Evolutionary conservation across 2,888 invertebrate genomes (phyloP), one percentile per base, ranked within the genome.

Genomic region (Nomada flava): DNA sequence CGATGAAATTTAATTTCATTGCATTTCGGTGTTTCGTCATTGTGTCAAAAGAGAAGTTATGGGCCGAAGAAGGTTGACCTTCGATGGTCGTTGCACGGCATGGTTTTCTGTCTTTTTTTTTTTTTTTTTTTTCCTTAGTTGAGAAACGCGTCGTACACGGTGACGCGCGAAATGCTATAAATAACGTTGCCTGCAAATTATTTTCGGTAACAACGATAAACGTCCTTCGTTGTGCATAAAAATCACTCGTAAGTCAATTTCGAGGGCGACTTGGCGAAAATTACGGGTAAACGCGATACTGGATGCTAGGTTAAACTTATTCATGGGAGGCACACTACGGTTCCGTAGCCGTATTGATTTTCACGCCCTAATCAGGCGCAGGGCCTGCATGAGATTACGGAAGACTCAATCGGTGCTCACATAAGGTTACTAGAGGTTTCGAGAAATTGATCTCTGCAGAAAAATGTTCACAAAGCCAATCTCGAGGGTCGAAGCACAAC

Each of bases 311-410:
- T 92, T 91, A 92, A 91, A 89, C 85, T 91, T 88, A 89, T 89
- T 90, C 90, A 87, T 87, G 88, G 89, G 87, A 88, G 86, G 86
- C 82, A 85, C 83, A 86, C 84, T 80, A 85, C 84, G 87, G 79
- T 80, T 84, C 84, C 84, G 82, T 79, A 76, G 87, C 83, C 87
- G 92, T 93, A 93, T 93, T 93, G 93, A 93, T 93, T 93, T 93
- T 93, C 92, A 91, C 91, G 90, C 91, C 90, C 91, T 88, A 91
- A 92, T 91, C 83, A 78, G 85, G 91, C 88, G 88, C 84, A 88
- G 86, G 82, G 73, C 81, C 74, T 71, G 47, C 67, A 64, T 68
- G 67, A 83, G 78, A 72, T 77, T 80, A 72, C 72, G 75, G 77
- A 68, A 59, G 79, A 67, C 67, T 73, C 62, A 73, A 60, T 57